Evolutionary conservation across 2,113 vertebrate species (phyloP).

Genomic region (Dromaius novaehollandiae): DNA sequence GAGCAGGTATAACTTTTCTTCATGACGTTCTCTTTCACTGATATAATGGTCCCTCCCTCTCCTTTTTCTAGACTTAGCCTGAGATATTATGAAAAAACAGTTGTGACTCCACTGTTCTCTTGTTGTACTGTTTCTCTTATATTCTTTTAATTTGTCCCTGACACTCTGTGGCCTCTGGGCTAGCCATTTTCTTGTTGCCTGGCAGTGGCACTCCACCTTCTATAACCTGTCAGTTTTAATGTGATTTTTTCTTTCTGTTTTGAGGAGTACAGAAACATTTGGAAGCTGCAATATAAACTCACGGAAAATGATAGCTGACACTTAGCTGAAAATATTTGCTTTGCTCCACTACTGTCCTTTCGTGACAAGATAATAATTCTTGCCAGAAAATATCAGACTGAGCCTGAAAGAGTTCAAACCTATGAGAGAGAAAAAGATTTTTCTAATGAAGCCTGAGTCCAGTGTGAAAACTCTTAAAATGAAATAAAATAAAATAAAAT

Average conservation of each 20-base stretch:
- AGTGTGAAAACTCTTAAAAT: background rate
- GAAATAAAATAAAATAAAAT: background rate
- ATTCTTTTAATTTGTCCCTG: background rate
- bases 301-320: background rate
- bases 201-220: background rate
- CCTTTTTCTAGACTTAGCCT: background rate
- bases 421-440: background rate
- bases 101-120: background rate
- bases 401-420: background rate
- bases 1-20: too few relatives aligned
- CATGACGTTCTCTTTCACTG: too few relatives aligned
- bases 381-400: background rate
- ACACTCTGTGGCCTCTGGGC: rapidly evolving
- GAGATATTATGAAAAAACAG: background rate
- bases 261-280: background rate
- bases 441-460: background rate
- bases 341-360: background rate
- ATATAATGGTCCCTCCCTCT: background rate
- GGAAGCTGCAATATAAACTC: background rate
- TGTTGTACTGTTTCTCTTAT: background rate
- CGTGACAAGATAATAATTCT: background rate
- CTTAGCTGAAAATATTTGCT: background rate
- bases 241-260: background rate
- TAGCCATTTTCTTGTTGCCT: background rate
- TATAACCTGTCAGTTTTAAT: background rate